These are phyloP conservation scores for Poicephalus gulielmi DNA, from an alignment of 2,113 vertebrate species.

Conservation along the genomic window DNA sequence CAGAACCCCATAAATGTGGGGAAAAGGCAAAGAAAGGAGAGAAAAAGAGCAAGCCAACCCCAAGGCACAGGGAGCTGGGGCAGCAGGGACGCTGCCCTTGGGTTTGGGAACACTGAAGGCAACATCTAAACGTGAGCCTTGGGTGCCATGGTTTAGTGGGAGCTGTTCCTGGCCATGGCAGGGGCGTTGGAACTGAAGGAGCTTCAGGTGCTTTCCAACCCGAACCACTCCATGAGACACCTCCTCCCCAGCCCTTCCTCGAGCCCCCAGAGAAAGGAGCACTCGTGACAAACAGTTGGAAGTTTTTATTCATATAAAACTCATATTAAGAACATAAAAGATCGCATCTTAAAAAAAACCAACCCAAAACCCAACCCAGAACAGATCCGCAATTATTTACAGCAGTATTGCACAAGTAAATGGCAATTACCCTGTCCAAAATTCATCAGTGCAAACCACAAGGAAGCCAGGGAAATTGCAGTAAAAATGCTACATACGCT, in stretches of 20 bases:
- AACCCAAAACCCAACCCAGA: not conserved
- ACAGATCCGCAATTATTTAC: constrained; percentile 86
- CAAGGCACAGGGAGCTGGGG: not conserved
- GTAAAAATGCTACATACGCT: constrained; percentile 91
- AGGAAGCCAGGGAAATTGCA: constrained; percentile 83
- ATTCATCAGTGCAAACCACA: constrained; percentile 87
- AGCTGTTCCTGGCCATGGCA: not conserved
- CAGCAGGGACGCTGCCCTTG: not conserved
- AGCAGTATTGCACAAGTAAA: constrained; percentile 89
- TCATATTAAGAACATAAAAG: constrained; percentile 80
- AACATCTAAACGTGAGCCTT: not conserved
- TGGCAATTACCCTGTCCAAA: constrained; percentile 92
- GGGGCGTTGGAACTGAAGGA: not conserved
- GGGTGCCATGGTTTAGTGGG: not conserved
- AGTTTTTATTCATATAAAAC: constrained; percentile 86
- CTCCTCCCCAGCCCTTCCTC: too few species aligned
- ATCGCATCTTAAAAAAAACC: constrained; percentile 72
- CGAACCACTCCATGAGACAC: not conserved
- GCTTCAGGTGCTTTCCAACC: not conserved
- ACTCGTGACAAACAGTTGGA: constrained; percentile 53
- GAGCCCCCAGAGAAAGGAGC: not conserved
- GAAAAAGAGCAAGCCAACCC: not conserved
- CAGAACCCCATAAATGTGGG: not conserved
- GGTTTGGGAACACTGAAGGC: not conserved
- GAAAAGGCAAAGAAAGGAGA: not conserved